phyloP scores from a whole-genome alignment of 2,113 vertebrate genomes.

The Coturnix japonica region DNA sequence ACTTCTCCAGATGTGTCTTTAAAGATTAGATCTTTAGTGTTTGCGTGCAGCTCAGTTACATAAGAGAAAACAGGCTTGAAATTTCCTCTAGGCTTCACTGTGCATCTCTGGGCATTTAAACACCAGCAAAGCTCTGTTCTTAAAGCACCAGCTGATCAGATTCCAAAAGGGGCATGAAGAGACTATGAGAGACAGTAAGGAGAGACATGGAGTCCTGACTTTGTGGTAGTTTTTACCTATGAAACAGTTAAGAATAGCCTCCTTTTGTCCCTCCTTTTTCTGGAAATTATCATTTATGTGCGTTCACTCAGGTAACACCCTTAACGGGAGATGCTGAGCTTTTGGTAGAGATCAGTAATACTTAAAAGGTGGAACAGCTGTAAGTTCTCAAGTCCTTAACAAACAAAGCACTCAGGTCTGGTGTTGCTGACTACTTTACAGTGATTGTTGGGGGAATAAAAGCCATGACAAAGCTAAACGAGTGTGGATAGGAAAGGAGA shows the following conservation, averaged over 20 bases:
- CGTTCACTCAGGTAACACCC: not conserved
- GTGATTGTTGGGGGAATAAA: conserved; percentile 18
- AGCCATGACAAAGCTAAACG: not conserved
- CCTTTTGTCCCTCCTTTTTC: not conserved
- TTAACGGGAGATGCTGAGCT: not conserved
- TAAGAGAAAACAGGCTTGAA: not conserved
- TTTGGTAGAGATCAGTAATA: conserved; percentile 47
- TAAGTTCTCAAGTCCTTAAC: conserved; percentile 20
- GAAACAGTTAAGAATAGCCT: not conserved
- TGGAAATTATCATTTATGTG: conserved; percentile 21
- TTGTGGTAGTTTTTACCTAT: not conserved
- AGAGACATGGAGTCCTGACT: not conserved
- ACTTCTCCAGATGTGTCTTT: not conserved
- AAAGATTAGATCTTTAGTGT: not conserved
- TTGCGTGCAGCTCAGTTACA: not conserved
- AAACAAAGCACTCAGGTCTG: not conserved
- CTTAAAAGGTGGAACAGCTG: conserved; percentile 30
- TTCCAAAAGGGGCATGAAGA: not conserved
- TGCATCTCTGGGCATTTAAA: not conserved
- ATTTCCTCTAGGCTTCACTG: not conserved
- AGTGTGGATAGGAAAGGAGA: not conserved
- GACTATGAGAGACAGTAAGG: fast-evolving
- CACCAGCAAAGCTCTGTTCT: not conserved
- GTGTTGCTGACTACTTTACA: conserved; percentile 7
- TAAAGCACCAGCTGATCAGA: not conserved